Conservation (phyloP, 2,113 vertebrate genomes). For the Ceyx melanurus region DNA sequence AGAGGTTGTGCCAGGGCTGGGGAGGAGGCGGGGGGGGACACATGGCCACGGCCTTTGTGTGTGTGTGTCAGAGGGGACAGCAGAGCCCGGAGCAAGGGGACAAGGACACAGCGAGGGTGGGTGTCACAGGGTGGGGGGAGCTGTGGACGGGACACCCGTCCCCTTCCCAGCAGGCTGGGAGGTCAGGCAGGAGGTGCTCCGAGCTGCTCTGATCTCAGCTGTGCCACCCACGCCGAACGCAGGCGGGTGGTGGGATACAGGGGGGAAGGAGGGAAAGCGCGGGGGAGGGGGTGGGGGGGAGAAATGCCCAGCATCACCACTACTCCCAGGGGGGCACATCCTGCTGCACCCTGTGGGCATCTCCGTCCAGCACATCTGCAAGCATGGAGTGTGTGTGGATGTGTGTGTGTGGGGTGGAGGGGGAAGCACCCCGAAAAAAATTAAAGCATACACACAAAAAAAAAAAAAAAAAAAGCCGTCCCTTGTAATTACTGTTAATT, state of each 20-base stretch:
- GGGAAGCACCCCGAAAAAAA: slow-evolving; percentile 24
- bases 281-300: background rate
- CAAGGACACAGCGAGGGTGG: background rate
- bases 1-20: slow-evolving; percentile 49
- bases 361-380: slow-evolving; percentile 43
- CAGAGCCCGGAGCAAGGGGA: background rate
- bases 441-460: background rate
- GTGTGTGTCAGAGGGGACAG: slow-evolving; percentile 23
- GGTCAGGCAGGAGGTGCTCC: slow-evolving; percentile 44
- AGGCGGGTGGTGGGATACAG: background rate
- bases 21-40: background rate
- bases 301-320: background rate
- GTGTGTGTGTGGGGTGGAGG: background rate
- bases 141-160: background rate
- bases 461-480: slow-evolving; percentile 12
- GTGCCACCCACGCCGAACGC: slow-evolving; percentile 53
- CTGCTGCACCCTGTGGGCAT: background rate
- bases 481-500: slow-evolving; percentile 77
- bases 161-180: slow-evolving; percentile 60
- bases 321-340: background rate
- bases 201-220: slow-evolving; percentile 53
- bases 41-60: background rate
- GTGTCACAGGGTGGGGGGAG: background rate
- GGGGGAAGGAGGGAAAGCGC: no score
- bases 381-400: background rate